Evolutionary conservation across 2,888 invertebrate species (phyloP), one percentile per base, ranked within the genome.

Genomic region (Hemaris fuciformis): DNA sequence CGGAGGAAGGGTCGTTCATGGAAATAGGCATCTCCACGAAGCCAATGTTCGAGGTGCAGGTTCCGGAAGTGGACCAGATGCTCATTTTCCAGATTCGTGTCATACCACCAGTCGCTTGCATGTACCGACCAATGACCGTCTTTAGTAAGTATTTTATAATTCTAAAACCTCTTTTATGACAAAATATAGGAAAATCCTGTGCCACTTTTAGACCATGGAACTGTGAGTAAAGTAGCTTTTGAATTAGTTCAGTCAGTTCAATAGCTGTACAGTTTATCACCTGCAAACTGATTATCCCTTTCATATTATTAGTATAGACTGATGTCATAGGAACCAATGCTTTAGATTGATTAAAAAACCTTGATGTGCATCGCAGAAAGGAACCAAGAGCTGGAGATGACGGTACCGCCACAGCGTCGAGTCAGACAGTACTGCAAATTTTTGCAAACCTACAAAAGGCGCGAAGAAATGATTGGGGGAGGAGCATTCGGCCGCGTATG

Each of bases 401-500:
- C 8, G 7, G 4, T 53, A 3, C 48, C 48, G 3, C 48, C 27
- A 2, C 1, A 53, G 7, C 48, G 48, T 8, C 25, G 48, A 15
- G 27, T 53, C 2, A n/a, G 48, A 18, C 6, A 27, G 8, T 53
- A 53, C 18, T 2, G 27, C 2, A 27, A 53, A 53, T 31, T 53
- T 10, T 8, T 0, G 18, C 2, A 5, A 3, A 27, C 15, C 3
- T 53, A 53, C 15, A 15, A 27, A 3, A 15, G 15, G 7, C 25
- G 27, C 0, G 27, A 53, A 7, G 65, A 73, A 7, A n/a, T 67
- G 1, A 75, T 79, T 8, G 79, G 80, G 0, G 38, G 63, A n/a
- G 81, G 81, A 1, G 69, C 75, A 0, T 80, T 74, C 56, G 80
- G 79, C 0, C 71, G 66, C 25, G 80, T 79, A 3, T 48, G 64